Conservation (phyloP, 2,888 invertebrate genomes). For the Orchesella flavescens region DNA sequence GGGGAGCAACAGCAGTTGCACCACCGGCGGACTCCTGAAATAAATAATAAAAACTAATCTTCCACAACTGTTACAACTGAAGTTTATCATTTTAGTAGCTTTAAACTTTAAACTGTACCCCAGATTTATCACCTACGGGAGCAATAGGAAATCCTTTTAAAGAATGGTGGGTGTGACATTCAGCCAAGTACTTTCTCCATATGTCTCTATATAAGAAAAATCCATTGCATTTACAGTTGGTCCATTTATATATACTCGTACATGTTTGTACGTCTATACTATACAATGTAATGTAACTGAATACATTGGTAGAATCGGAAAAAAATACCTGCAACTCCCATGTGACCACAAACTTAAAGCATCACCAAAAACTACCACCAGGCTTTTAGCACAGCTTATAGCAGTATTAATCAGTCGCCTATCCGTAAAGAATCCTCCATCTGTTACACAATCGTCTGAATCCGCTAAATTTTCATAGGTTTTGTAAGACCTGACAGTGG, state of each 20-base stretch:
- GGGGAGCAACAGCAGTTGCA: too few relatives aligned
- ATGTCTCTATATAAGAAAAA: slow-evolving; percentile 78
- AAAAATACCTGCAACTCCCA: slow-evolving; percentile 80
- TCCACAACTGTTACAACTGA: too few relatives aligned
- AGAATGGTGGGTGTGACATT: slow-evolving; percentile 46
- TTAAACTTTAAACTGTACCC: too few relatives aligned
- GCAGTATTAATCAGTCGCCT: slow-evolving; percentile 87
- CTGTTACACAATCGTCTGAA: slow-evolving; percentile 76
- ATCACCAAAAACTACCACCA: slow-evolving; percentile 89
- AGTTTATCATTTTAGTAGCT: too few relatives aligned
- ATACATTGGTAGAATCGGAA: background rate
- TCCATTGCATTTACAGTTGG: slow-evolving; percentile 35
- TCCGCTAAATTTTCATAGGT: background rate
- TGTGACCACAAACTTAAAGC: slow-evolving; percentile 86
- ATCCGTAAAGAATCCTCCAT: slow-evolving; percentile 87
- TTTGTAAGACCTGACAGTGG: slow-evolving; percentile 81
- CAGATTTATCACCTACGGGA: background rate
- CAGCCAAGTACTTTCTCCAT: slow-evolving; percentile 79
- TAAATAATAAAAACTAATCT: too few relatives aligned
- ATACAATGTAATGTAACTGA: background rate
- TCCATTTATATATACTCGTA: too few relatives aligned
- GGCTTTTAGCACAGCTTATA: slow-evolving; percentile 85
- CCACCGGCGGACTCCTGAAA: too few relatives aligned
- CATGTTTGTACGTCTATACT: background rate
- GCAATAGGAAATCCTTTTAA: slow-evolving; percentile 28